Percentiles rank a stretch among this genome's conserved stretches.
Conservation (phyloP, 2,113 vertebrate genomes). For the Notothenia rossii region DNA sequence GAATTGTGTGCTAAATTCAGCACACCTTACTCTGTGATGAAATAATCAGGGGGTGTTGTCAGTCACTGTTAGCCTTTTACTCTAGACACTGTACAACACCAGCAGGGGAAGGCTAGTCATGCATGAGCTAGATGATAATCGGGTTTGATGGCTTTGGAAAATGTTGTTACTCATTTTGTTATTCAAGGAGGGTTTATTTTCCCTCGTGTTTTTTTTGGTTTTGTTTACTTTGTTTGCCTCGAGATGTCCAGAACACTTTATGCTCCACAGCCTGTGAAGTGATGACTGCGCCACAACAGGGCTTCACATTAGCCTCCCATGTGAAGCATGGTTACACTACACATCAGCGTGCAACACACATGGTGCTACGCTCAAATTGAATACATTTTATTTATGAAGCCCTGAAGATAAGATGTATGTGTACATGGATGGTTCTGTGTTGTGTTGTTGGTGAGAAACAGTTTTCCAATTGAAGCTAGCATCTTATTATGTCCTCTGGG, state of each 20-base stretch:
- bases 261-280: slow-evolving; percentile 24
- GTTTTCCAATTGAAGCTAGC: neutral
- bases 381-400: slow-evolving; percentile 18
- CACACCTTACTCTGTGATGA: slow-evolving; percentile 53
- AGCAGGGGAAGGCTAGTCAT: slow-evolving; percentile 46
- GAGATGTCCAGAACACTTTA: slow-evolving; percentile 62
- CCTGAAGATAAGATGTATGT: neutral
- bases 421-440: neutral
- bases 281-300: slow-evolving; percentile 41
- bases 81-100: slow-evolving; percentile 43
- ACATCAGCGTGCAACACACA: slow-evolving; percentile 7
- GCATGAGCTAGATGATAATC: slow-evolving; percentile 47
- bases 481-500: neutral
- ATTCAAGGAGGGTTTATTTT: slow-evolving; percentile 36
- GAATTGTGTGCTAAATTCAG: slow-evolving; percentile 23
- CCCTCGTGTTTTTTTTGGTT: slow-evolving; percentile 30
- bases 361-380: slow-evolving; percentile 12
- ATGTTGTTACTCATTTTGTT: slow-evolving; percentile 66
- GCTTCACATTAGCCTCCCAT: slow-evolving; percentile 37
- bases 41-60: slow-evolving; percentile 60
- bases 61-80: slow-evolving; percentile 53
- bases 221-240: slow-evolving; percentile 35
- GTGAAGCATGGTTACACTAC: neutral
- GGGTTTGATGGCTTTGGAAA: slow-evolving; percentile 58
- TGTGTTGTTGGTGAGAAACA: neutral